phyloP scores from a whole-genome alignment of 2,888 invertebrate species.

The Tipula helvola region DNA sequence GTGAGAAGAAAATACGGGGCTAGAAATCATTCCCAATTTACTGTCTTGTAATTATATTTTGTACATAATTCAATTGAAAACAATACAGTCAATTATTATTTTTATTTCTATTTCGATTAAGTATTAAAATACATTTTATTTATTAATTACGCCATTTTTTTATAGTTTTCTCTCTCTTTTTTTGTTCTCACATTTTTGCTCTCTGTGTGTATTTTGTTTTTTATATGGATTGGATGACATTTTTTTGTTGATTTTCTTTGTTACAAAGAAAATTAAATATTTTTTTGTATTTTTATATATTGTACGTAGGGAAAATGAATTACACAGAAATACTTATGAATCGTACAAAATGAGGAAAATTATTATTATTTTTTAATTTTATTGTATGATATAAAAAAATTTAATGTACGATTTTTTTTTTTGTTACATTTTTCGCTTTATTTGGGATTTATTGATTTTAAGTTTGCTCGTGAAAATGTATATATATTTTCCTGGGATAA shows the following conservation, averaged over 20 bases:
- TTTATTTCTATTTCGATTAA: not conserved
- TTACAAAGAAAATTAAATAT: not conserved
- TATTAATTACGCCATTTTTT: not conserved
- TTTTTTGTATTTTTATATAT: not conserved
- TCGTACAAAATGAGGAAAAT: not conserved
- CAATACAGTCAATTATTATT: not conserved
- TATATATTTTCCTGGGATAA: not conserved
- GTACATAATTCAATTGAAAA: not conserved
- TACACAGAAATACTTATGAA: not conserved
- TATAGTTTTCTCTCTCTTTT: not conserved
- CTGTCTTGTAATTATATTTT: not conserved
- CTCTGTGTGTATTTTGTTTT: not conserved
- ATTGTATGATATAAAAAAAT: not conserved
- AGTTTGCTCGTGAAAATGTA: not conserved
- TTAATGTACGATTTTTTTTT: not conserved
- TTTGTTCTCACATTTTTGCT: not conserved
- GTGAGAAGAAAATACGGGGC: not conserved
- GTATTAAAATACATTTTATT: not conserved
- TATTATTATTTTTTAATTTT: not conserved
- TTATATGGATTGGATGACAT: not conserved
- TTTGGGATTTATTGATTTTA: not conserved
- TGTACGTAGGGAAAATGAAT: not conserved
- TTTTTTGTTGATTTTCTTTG: conserved; percentile 1
- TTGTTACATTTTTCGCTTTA: not conserved
- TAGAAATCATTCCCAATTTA: not conserved